These are phyloP conservation scores for Stratiomys singularior DNA, from an alignment of 2,888 invertebrate genomes.

Conservation along the genomic window DNA sequence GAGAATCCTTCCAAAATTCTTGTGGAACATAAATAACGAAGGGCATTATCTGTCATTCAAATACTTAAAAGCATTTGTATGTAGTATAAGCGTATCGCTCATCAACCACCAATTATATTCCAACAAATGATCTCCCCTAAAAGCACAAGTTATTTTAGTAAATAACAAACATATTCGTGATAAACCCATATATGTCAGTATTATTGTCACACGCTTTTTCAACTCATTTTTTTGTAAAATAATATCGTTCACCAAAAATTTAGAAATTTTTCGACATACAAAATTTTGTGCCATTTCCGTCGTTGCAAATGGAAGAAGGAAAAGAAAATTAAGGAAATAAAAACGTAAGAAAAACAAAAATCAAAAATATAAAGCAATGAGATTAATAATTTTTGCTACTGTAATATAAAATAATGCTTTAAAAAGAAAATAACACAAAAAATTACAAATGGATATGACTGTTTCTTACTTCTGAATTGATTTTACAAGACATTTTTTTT, in stretches of 20 bases:
- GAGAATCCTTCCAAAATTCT: too few relatives aligned
- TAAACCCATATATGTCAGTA: background rate
- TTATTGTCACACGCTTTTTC: background rate
- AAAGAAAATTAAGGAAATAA: background rate
- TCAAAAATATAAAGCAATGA: background rate
- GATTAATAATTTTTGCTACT: background rate
- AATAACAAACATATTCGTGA: too few relatives aligned
- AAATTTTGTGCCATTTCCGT: slow-evolving; percentile 33
- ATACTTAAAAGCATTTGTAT: too few relatives aligned
- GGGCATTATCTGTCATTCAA: too few relatives aligned
- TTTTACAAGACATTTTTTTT: background rate
- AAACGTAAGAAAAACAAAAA: background rate
- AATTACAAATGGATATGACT: slow-evolving; percentile 21
- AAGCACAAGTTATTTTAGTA: too few relatives aligned
- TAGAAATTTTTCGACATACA: slow-evolving; percentile 3
- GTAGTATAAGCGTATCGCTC: too few relatives aligned
- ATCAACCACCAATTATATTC: too few relatives aligned
- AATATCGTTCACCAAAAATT: slow-evolving; percentile 18
- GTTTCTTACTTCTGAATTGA: slow-evolving; percentile 17
- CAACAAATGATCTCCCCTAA: too few relatives aligned
- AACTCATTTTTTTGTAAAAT: background rate
- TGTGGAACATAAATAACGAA: too few relatives aligned
- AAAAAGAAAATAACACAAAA: background rate
- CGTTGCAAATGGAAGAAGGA: background rate
- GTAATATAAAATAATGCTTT: slow-evolving; percentile 18